phyloP scores from a whole-genome alignment of 1,140 invertebrate species.

The Hypothenemus hampei region DNA sequence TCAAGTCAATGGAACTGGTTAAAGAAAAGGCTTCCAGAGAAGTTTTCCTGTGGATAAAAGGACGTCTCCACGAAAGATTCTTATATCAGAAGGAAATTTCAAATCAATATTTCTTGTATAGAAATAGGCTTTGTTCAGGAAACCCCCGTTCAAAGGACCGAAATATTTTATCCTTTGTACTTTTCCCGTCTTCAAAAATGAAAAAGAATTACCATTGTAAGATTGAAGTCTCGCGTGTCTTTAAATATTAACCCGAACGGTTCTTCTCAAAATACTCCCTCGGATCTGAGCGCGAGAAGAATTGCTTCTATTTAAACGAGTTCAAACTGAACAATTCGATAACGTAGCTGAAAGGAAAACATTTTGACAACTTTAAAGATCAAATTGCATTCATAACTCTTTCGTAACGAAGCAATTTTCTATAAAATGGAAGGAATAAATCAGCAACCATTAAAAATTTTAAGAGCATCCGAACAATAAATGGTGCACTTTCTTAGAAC shows the following conservation, averaged over 20 bases:
- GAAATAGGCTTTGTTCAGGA: constrained; percentile 15
- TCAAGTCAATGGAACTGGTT: too few relatives aligned
- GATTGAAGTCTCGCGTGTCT: constrained; percentile 10
- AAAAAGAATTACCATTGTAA: constrained; percentile 13
- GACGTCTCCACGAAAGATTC: constrained; percentile 1
- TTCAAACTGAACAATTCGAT: not conserved
- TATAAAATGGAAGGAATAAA: too few relatives aligned
- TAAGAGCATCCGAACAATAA: not conserved
- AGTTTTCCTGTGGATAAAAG: constrained; percentile 4
- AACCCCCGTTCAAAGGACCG: not conserved
- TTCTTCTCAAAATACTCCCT: too few relatives aligned
- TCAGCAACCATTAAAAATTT: too few relatives aligned
- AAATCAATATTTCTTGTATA: constrained; percentile 14
- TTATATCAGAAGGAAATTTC: constrained; percentile 5
- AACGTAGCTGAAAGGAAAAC: too few relatives aligned
- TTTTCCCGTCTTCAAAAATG: constrained; percentile 12
- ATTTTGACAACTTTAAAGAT: too few relatives aligned
- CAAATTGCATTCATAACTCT: too few relatives aligned
- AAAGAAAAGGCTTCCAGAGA: too few relatives aligned
- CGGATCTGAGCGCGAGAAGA: too few relatives aligned
- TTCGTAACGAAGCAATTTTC: too few relatives aligned
- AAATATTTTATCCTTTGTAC: constrained; percentile 13
- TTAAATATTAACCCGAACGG: constrained; percentile 6
- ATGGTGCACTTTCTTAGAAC: not conserved
- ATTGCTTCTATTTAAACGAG: not conserved